Conservation (phyloP, 1,140 invertebrate species). For the Trachelipus rathkii region DNA sequence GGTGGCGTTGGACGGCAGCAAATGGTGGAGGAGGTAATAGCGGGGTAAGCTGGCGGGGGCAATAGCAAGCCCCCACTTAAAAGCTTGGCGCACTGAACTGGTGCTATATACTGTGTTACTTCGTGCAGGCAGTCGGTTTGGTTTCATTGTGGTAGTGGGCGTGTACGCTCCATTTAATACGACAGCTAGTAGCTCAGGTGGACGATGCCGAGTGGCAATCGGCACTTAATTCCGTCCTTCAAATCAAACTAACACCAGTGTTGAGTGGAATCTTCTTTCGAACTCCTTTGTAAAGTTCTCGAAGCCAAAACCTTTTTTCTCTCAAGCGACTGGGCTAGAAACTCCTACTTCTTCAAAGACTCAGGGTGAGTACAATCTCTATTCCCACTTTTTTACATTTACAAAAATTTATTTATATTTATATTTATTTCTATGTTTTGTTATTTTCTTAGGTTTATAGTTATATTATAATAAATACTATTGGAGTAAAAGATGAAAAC, state of each 20-base stretch:
- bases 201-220: conserved; percentile 94
- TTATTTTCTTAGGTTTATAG: no score
- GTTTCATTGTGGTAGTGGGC: no score
- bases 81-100: conserved; percentile 84
- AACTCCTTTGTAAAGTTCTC: conserved; percentile 96
- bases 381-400: neutral
- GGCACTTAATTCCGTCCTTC: conserved; percentile 78
- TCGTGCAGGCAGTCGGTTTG: no score
- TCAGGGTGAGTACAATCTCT: conserved; percentile 82
- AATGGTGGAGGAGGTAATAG: neutral
- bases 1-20: conserved; percentile 4
- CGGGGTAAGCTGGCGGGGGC: conserved; percentile 44
- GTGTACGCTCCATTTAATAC: conserved; percentile 76
- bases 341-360: conserved; percentile 97
- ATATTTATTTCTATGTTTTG: no score
- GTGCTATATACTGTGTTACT: no score
- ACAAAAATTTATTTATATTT: no score
- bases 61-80: conserved; percentile 76
- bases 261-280: conserved; percentile 93
- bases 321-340: conserved; percentile 96
- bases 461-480: no score
- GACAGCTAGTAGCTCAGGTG: conserved; percentile 82
- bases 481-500: no score
- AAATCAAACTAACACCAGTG: conserved; percentile 94
- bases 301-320: conserved; percentile 97